Base-by-base conservation (phyloP, 1,140 invertebrate genomes). In the Drosophila pandora region DNA sequence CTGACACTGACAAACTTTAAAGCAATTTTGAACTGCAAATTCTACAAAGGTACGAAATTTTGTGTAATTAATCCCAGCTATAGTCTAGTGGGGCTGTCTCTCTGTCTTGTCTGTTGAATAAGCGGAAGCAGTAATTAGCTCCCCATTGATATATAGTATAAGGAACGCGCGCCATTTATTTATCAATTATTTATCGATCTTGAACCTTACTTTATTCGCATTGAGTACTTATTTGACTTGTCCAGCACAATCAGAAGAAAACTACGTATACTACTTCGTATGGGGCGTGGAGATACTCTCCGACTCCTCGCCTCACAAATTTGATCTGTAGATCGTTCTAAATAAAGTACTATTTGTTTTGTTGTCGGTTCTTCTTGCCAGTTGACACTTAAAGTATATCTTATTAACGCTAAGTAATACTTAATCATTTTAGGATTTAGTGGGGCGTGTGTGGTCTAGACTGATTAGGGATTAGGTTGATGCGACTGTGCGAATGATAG, bases 11-110 rank as follows among this genome's bases (percentile, higher is more conserved):
- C 62, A 60, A 78, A 85, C 76, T 78, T 63, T 77, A 85, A 68
- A 78, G 82, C 82, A 90, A 90, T 90, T 90, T 90, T 90, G 82
- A 90, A 90, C 88, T 90, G 88, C 88, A 84, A 88, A 90, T 90
- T 90, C 88, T 82, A 90, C 69, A 87, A 87, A 90, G 88, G 88
- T 90, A 90, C 88, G 81, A 84, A 87, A 87, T 62, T 49, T 79
- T 77, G 62, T 70, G 67, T 70, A 69, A 57, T 63, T 79, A 59
- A 32, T 62, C 52, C 55, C 53, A 49, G 57, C 32, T 56, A 37
- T 62, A 53, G 37, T 73, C 34, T 70, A 58, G 52, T 55, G 56
- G 60, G 45, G 17, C 17, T 58, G 32, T 45, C 22, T 48, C 23
- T 34, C 28, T 57, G 13, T 62, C 41, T 50, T 56, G 59, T 59